Percentiles rank a stretch among this genome's conserved stretches.
These are phyloP conservation scores for Apamea crenata DNA, from an alignment of 2,888 invertebrate genomes.

Conservation along the genomic window DNA sequence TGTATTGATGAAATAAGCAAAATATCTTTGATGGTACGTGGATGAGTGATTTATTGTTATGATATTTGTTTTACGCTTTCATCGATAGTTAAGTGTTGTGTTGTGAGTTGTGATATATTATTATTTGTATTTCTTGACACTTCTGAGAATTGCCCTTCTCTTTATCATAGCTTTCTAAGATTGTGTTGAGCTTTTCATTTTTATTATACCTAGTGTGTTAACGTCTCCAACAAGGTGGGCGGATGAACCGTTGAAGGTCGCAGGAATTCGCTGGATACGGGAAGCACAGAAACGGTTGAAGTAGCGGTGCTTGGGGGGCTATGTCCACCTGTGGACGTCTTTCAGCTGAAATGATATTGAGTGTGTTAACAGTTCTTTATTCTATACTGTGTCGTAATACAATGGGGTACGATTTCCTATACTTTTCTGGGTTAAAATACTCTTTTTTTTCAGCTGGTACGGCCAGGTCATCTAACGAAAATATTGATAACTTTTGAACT, in stretches of 20 bases:
- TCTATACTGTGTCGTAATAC: not conserved
- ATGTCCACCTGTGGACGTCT: too few relatives aligned
- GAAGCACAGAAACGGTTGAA: too few relatives aligned
- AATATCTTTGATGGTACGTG: conserved; percentile 10
- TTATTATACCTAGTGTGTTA: not conserved
- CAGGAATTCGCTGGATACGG: too few relatives aligned
- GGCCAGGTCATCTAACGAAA: too few relatives aligned
- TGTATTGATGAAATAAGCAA: conserved; percentile 34
- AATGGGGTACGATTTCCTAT: not conserved
- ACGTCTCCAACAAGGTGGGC: not conserved
- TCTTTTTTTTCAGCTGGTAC: not conserved
- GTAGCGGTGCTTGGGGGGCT: too few relatives aligned
- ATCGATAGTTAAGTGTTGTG: not conserved
- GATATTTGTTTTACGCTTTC: conserved; percentile 14
- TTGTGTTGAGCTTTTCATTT: not conserved
- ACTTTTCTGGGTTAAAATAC: not conserved
- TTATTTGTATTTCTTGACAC: conserved; percentile 24
- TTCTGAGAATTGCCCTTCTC: conserved; percentile 23
- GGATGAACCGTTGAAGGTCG: too few relatives aligned
- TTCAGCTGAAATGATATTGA: too few relatives aligned
- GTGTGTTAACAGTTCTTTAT: not conserved
- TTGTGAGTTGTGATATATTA: conserved; percentile 35
- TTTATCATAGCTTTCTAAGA: conserved; percentile 24
- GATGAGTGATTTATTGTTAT: conserved; percentile 36
- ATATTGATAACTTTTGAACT: not conserved